A percentile compares a stretch with the other conserved stretches of the same genome.
These are phyloP conservation scores for Myioborus melanocephalus DNA, from an alignment of 2,797 vertebrate species.

Conservation along the genomic window DNA sequence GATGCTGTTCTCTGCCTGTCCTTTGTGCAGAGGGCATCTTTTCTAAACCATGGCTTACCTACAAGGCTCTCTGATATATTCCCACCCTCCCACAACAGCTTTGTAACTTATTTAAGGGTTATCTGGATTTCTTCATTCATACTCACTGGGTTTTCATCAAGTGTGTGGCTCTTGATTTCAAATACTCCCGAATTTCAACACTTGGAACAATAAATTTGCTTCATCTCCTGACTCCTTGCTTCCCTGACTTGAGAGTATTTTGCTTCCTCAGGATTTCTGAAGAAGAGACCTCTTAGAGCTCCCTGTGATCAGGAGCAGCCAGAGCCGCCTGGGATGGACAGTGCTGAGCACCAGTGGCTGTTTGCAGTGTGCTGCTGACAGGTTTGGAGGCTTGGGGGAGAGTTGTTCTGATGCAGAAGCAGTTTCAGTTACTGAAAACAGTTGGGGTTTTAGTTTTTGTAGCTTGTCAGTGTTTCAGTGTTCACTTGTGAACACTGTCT, in stretches of 20 bases:
- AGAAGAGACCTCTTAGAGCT: not conserved
- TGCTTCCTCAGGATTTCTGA: not conserved
- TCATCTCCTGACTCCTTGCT: conserved; percentile 16
- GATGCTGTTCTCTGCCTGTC: conserved; percentile 26
- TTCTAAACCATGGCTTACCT: conserved; percentile 9
- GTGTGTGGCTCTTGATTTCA: conserved; percentile 42
- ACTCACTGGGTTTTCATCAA: conserved; percentile 41
- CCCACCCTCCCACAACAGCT: not conserved
- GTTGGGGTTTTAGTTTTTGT: not conserved
- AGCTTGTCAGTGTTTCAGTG: not conserved
- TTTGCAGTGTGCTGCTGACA: not conserved
- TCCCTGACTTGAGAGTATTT: not conserved
- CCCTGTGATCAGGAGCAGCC: fast-evolving
- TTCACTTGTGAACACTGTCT: not conserved
- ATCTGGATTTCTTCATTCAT: not conserved
- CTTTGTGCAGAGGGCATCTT: conserved; percentile 9
- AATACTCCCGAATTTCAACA: conserved; percentile 31
- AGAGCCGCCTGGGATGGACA: not conserved
- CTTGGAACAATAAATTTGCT: conserved; percentile 67
- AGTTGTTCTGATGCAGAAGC: not conserved
- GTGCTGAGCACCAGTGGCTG: not conserved
- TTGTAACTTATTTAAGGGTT: conserved; percentile 39
- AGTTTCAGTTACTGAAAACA: not conserved
- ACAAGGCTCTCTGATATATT: not conserved
- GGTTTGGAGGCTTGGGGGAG: not conserved